Base-by-base conservation (phyloP, 2,888 invertebrate species). In the Nephrotoma guestfalica region DNA sequence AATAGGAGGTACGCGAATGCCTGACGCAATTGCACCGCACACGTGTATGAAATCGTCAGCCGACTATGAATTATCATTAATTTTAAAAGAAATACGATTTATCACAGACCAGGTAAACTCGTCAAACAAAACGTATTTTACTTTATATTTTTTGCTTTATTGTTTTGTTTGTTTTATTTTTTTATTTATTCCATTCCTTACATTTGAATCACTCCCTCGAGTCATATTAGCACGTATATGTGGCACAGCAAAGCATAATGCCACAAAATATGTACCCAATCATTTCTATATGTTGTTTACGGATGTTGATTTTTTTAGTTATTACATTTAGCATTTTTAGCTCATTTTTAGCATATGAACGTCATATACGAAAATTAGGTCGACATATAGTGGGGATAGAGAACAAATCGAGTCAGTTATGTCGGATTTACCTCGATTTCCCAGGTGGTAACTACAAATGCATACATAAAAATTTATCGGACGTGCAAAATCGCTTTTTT, bases 51-150 rank as follows among this genome's bases (percentile, higher is more conserved):
- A 91, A 90, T 91, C 91, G 89, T 96, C 97, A 92, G 96, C 97
- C 90, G 97, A 97, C 93, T 96, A 97, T 92, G 98, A 98, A 94
- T 95, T 98, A 93, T 95, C 97, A 90, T 95, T 97, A 92, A 98
- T 99, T 92, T 94, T 98, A 90, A 97, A 97, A 93, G 98, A 99
- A 94, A 94, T 97, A 92, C 95, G 96, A 92, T 96, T 96, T 93
- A 97, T 98, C 92, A 98, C 97, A 90, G 96, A 96, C 93, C 95
- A 96, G 93, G 94, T 96, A 92, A 92, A 93, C 87, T 91, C 92
- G 51, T 42, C 11, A 83, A 57, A 57, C 4, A 15, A 51, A 51
- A 51, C 42, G 7, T 15, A 41, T 18, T 40, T 13, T 84, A 86
- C 13, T 51, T 86, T 51, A 11, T 41, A 83, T 43, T 43, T 13